Base-by-base conservation (phyloP, 2,888 invertebrate genomes). In the Chymomyza amoena region DNA sequence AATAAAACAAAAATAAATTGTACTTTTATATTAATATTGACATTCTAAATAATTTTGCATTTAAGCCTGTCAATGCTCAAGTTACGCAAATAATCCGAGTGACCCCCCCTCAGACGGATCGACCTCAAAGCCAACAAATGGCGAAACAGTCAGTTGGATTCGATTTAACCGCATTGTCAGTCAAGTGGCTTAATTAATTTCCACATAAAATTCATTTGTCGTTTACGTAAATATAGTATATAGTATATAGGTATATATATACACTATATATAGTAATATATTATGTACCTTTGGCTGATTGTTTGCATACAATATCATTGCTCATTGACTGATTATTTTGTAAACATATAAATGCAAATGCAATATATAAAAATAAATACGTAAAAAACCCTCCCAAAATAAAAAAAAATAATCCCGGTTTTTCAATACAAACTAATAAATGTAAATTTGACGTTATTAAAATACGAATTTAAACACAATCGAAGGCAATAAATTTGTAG, bases 181-280 rank as follows among this genome's bases (percentile, higher is more conserved):
- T 76, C 72, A 76, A 87, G 73, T 87, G 85, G 68, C 72, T 80
- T 74, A 54, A 54, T 54, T 54, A 82, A 82, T 85, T 71, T 60
- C 66, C 54, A 69, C 61, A 68, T 61, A 50, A 64, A 72, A 73
- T 72, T 65, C 71, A 79, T 74, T 83, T 70, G 62, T 59, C 68
- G 75, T 70, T 70, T 72, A 74, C 70, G 77, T 77, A 32, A 4
- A 6, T 32, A 25, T 25, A 25, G 7, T 32, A 6, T 32, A 32
- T 72, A 65, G 54, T n/a, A n/a, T n/a, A n/a, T n/a, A n/a, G n/a
- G n/a, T n/a, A n/a, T n/a, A n/a, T n/a, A n/a, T n/a, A n/a, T n/a
- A n/a, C 45, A 76, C 76, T 76, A 39, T 76, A 80, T 80, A 87
- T 83, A 87, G 77, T 25, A 87, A 84, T 87, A 78, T 69, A 32